Conservation (phyloP, 2,888 invertebrate species). For the Ectemnius lituratus region DNA sequence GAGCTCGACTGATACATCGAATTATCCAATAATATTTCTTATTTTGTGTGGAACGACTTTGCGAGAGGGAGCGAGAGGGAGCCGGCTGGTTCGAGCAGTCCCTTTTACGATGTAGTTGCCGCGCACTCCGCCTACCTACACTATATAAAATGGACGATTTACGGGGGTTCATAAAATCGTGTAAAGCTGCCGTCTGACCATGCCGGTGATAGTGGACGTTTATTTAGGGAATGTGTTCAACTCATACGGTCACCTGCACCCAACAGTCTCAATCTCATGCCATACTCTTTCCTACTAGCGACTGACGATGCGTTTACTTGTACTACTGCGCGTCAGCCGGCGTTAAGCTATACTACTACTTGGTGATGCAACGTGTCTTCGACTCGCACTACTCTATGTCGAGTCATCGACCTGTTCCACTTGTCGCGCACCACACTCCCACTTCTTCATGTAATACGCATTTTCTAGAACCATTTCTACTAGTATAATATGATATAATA, state of each 20-base stretch:
- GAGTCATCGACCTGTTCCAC: too few relatives aligned
- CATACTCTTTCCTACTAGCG: neutral
- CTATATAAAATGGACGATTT: slow-evolving; percentile 32
- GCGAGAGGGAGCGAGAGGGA: neutral
- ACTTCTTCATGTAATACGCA: too few relatives aligned
- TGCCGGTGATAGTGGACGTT: slow-evolving; percentile 3
- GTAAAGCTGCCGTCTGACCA: slow-evolving; percentile 9
- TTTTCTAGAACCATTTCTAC: too few relatives aligned
- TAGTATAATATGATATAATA: too few relatives aligned
- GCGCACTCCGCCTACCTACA: too few relatives aligned
- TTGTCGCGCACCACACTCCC: too few relatives aligned
- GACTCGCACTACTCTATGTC: neutral
- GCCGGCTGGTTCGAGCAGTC: neutral
- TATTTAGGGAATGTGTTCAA: slow-evolving; percentile 19
- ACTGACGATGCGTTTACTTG: neutral
- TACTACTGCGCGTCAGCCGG: neutral
- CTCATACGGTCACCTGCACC: neutral
- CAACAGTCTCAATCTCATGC: neutral
- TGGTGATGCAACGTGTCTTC: neutral
- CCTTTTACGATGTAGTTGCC: slow-evolving; percentile 8
- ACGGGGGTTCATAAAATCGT: slow-evolving; percentile 22
- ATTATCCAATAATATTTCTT: slow-evolving; percentile 8
- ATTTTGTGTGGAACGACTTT: slow-evolving; percentile 1
- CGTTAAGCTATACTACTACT: neutral
- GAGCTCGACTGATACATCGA: neutral